A percentile compares a stretch with the other conserved stretches of the same genome.
Conservation (phyloP, 1,140 invertebrate genomes). For the Nephila pilipes region DNA sequence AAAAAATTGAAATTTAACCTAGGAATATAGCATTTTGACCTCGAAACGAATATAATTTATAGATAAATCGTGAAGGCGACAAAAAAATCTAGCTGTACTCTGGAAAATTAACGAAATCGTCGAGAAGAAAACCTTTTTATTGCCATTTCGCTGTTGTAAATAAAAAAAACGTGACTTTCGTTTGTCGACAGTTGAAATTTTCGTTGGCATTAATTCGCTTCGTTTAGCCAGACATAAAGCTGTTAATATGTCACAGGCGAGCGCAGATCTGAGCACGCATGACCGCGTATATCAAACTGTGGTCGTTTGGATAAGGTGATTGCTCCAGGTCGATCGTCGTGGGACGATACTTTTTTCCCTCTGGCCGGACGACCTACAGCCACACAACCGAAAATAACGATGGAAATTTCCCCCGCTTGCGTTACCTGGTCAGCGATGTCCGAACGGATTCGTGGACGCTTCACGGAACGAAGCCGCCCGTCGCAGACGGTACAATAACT, state of each 20-base stretch:
- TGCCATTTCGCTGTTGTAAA: neutral
- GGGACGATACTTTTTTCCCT: neutral
- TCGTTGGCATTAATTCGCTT: neutral
- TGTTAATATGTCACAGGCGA: neutral
- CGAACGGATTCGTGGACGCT: neutral
- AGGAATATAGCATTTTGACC: too few species aligned
- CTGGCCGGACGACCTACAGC: neutral
- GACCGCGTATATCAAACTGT: constrained; percentile 11
- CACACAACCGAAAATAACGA: constrained; percentile 19
- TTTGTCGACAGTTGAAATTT: neutral
- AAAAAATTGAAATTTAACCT: too few species aligned
- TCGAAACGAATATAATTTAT: too few species aligned
- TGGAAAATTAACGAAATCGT: neutral
- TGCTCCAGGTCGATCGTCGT: neutral
- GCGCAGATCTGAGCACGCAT: neutral
- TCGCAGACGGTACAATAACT: too few species aligned
- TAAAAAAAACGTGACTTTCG: neutral
- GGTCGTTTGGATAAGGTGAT: constrained; percentile 17
- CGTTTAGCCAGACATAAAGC: neutral
- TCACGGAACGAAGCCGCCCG: neutral
- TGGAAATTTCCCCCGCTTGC: neutral
- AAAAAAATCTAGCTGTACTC: too few species aligned
- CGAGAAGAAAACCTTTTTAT: neutral
- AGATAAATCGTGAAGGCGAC: too few species aligned
- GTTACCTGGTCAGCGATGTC: neutral